phyloP scores from a whole-genome alignment of 2,797 vertebrate genomes.

The Tamandua tetradactyla region DNA sequence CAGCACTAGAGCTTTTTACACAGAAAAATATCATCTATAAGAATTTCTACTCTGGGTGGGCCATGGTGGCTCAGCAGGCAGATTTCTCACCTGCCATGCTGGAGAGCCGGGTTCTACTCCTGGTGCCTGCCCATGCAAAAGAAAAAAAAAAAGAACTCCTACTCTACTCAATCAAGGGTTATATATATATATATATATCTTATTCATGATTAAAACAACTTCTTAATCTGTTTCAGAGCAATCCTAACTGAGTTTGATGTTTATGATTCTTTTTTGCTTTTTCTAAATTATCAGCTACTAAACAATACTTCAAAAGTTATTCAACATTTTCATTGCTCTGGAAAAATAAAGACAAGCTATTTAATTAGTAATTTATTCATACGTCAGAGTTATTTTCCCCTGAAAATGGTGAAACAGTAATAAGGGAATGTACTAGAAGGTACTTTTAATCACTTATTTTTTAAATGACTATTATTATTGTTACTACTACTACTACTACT shows the following conservation, averaged over 20 bases:
- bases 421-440: not conserved
- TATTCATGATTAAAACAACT: constrained; percentile 8
- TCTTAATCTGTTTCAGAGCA: constrained; percentile 14
- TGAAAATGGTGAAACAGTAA: constrained; percentile 16
- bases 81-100: too few relatives aligned
- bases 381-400: not conserved
- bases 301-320: not conserved
- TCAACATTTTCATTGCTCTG: not conserved
- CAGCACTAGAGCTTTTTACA: not conserved
- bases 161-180: too few relatives aligned
- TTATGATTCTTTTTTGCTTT: constrained; percentile 40
- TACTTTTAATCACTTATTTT: too few relatives aligned
- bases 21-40: not conserved
- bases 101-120: too few relatives aligned
- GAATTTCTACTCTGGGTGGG: not conserved
- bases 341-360: not conserved
- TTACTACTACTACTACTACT: not conserved
- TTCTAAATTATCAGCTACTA: constrained; percentile 18
- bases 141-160: too few relatives aligned
- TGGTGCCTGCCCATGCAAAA: too few relatives aligned
- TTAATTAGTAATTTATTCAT: not conserved
- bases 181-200: too few relatives aligned
- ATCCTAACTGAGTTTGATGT: not conserved
- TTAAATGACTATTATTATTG: too few relatives aligned
- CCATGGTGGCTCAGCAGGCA: too few relatives aligned